Evolutionary conservation across 2,888 invertebrate genomes (phyloP).

Genomic region (Perizoma flavofasciatum): DNA sequence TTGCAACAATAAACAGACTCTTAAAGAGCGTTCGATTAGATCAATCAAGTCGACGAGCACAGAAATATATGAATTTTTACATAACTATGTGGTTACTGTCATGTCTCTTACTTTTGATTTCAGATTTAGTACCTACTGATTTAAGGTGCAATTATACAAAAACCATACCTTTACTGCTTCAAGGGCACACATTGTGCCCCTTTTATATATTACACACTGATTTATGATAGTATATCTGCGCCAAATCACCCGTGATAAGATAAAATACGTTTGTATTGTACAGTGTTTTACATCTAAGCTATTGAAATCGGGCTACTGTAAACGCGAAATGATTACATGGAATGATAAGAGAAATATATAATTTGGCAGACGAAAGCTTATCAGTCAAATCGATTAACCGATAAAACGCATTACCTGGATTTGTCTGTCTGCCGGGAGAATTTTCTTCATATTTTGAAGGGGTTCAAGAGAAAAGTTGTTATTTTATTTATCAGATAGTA

Average conservation of each 20-base stretch:
- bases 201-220: slow-evolving; percentile 2
- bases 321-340: not conserved
- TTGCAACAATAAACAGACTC: slow-evolving; percentile 7
- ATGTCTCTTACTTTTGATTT: not conserved
- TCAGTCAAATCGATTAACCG: too few relatives aligned
- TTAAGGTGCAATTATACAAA: slow-evolving; percentile 1
- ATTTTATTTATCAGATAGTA: too few relatives aligned
- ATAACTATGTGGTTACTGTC: slow-evolving; percentile 3
- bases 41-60: slow-evolving; percentile 24
- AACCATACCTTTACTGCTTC: slow-evolving; percentile 4
- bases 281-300: slow-evolving; percentile 15
- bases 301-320: slow-evolving; percentile 33
- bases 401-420: too few relatives aligned
- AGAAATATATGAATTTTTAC: slow-evolving; percentile 14
- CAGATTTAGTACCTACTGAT: slow-evolving; percentile 2
- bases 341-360: not conserved
- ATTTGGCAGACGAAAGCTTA: too few relatives aligned
- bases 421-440: too few relatives aligned
- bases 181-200: slow-evolving; percentile 1
- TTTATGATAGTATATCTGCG: not conserved
- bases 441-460: too few relatives aligned
- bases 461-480: too few relatives aligned
- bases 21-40: slow-evolving; percentile 29
- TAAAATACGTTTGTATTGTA: slow-evolving; percentile 1
- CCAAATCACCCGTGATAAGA: not conserved